Evolutionary conservation across 2,888 invertebrate genomes (phyloP), one percentile per base, ranked within the genome.

Genomic region (Campoplex capitator): DNA sequence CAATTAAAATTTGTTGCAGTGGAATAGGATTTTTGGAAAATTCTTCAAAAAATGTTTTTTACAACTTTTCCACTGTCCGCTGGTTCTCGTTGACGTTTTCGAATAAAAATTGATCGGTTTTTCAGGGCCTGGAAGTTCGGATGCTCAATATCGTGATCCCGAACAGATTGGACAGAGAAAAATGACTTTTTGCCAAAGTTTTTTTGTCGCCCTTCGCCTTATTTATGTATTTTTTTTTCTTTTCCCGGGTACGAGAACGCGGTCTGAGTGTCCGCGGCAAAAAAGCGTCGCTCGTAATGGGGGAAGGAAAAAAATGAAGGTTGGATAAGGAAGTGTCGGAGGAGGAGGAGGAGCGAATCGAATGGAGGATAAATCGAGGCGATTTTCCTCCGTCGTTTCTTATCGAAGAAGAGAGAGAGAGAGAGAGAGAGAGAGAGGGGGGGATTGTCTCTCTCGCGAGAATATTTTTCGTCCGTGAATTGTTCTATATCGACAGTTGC

Each of bases 301-400:
- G 73, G 18, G 65, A 65, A 68, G 38, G 51, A 81, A 42, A 70
- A 65, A 75, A 45, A 68, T 58, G 48, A 54, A 28, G 35, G 62
- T 79, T 13, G 68, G 32, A 73, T 32, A 77, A 75, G 81, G 88
- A 85, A 82, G 83, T 67, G 74, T 54, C 54, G 71, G 80, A 70
- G 62, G 81, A 83, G 73, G 80, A 74, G 62, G 83, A 84, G 73
- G 58, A 88, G 80, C 78, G 86, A 81, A 80, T 81, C 81, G 86
- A 77, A 84, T 74, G 87, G 80, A 86, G 82, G 87, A 87, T 83
- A 80, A 88, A 83, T 81, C 84, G 88, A 80, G 83, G 86, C 88
- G 85, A 83, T 80, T 81, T 89, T 77, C 81, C 74, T 82, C 45
- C 81, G 74, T 77, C 56, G 65, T 75, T 85, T 88, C 83, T 87